Base-by-base conservation (phyloP, 2,888 invertebrate genomes). In the Petrophora chlorosata region DNA sequence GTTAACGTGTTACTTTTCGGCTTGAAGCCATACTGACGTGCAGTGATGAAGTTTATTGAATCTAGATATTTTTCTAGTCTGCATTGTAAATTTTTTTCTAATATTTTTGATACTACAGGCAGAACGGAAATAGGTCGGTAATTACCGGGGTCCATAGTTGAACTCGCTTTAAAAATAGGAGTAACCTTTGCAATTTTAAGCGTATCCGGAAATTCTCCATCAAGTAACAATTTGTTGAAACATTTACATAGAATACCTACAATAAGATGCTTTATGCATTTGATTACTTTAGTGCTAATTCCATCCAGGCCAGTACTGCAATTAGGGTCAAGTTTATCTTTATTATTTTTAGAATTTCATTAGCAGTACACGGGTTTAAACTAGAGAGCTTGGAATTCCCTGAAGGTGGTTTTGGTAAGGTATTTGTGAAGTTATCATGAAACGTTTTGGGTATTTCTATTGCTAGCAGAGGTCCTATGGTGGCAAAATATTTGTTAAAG, bases 401-500 rank as follows among this genome's bases (percentile, higher is more conserved):
- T n/a, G n/a, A n/a, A n/a, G n/a, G n/a, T n/a, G n/a, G n/a, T n/a
- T n/a, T n/a, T n/a, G 58, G 53, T 30, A 62, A 62, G 17, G 19
- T 53, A 29, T 32, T 30, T 2, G 4, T 19, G 5, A 19, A 52
- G 50, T 53, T 12, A 5, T 38, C 12, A 17, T 41, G 38, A 36
- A 45, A 8, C 8, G 13, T 5, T 19, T 28, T 50, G 2, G 48
- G 51, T 41, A 51, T 51, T 36, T 51, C 5, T 2, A 29, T 34
- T 8, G 58, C 48, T 25, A 55, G 23, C 1, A 29, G 36, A 8
- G 38, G 3, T 1, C 59, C 59, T 15, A 59, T 40, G 0, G 39
- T 36, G 1, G 52, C 3, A 17, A 59, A 64, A 43, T 35, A 60
- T 3, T 23, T 17, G 23, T 63, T 63, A 35, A 63, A 63, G 5